Evolutionary conservation across 2,797 vertebrate genomes (phyloP).

Genomic region (Ara ararauna): DNA sequence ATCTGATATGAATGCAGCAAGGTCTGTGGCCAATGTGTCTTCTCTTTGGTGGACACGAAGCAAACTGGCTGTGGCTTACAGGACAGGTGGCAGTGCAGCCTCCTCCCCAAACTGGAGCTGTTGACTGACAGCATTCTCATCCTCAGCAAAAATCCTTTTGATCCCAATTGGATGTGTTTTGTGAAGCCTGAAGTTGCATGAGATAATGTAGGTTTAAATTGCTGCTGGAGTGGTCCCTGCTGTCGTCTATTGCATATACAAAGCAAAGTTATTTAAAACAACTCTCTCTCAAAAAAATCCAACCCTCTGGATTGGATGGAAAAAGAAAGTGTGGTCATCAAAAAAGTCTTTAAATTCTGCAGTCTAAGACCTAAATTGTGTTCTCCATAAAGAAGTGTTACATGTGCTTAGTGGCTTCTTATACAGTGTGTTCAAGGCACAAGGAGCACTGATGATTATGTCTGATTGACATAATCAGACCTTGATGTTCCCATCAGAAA

Average conservation of each 20-base stretch:
- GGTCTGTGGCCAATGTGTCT: accelerated
- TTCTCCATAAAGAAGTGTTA: not conserved
- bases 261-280: not conserved
- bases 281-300: not conserved
- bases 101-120: not conserved
- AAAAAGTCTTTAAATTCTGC: not conserved
- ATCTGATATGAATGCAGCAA: accelerated
- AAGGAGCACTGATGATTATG: not conserved
- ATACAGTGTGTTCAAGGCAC: accelerated
- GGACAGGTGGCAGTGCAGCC: accelerated
- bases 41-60: not conserved
- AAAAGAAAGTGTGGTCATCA: not conserved
- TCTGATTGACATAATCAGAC: too few species aligned
- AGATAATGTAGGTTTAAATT: not conserved
- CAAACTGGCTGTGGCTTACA: not conserved
- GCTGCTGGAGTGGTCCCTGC: not conserved
- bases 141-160: not conserved
- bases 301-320: not conserved
- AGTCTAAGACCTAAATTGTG: accelerated
- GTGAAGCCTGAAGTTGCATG: not conserved
- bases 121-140: not conserved
- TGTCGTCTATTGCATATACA: accelerated
- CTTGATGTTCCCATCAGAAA: not conserved
- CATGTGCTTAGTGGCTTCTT: not conserved
- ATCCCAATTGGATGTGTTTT: not conserved